phyloP scores from a whole-genome alignment of 2,888 invertebrate species.

The Andrena marginata region DNA sequence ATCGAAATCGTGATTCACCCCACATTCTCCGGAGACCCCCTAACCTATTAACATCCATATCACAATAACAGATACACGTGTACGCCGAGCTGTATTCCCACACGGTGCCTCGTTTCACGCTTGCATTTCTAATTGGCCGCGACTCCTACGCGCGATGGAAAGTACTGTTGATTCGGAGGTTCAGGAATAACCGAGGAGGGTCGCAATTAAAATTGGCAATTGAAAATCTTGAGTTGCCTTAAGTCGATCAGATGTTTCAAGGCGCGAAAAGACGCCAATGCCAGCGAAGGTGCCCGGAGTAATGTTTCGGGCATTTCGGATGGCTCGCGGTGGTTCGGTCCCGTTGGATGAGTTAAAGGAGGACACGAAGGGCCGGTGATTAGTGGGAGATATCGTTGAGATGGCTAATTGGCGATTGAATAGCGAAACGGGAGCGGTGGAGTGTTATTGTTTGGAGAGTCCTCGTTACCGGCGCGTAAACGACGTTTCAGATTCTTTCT shows the following conservation, averaged over 20 bases:
- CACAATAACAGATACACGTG: conserved; percentile 81
- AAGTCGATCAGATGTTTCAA: background rate
- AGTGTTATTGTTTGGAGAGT: conserved; percentile 22
- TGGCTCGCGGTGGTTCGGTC: too few species aligned
- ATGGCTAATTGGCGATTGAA: background rate
- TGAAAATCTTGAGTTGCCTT: background rate
- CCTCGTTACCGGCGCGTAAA: background rate
- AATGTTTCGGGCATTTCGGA: too few species aligned
- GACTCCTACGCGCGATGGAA: conserved; percentile 34
- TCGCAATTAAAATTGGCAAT: background rate
- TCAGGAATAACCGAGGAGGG: too few species aligned
- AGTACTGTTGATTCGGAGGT: conserved; percentile 24
- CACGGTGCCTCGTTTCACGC: conserved; percentile 60
- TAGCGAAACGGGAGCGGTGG: background rate
- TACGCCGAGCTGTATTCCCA: conserved; percentile 67
- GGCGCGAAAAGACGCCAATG: background rate
- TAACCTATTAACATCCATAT: conserved; percentile 84
- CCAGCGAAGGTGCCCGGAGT: background rate
- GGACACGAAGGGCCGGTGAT: too few species aligned
- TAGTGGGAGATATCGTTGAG: too few species aligned
- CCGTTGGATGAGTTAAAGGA: too few species aligned
- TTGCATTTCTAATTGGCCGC: conserved; percentile 60
- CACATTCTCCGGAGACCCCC: conserved; percentile 82
- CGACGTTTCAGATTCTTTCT: conserved; percentile 43
- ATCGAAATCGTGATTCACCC: conserved; percentile 83